Percentiles rank a stretch among this genome's conserved stretches.
phyloP scores from a whole-genome alignment of 2,113 vertebrate genomes.

The Etheostoma cragini region DNA sequence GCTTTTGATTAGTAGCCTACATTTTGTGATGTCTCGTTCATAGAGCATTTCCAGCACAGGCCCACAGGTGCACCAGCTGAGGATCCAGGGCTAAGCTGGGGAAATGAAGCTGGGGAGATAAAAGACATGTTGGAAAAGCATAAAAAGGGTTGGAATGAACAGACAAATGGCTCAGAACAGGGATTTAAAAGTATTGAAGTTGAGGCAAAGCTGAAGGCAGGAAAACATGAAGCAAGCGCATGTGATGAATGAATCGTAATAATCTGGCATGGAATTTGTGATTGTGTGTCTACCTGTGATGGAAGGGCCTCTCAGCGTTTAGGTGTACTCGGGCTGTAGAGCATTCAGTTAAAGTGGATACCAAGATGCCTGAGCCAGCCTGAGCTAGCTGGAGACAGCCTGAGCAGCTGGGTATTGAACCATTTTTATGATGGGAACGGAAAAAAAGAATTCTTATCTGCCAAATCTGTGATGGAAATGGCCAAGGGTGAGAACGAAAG shows the following conservation, averaged over 20 bases:
- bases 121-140: slow-evolving; percentile 31
- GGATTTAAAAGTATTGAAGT: slow-evolving; percentile 49
- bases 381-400: not conserved
- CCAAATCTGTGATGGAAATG: slow-evolving; percentile 45
- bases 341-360: slow-evolving; percentile 42
- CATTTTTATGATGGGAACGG: slow-evolving; percentile 14
- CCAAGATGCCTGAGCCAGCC: slow-evolving; percentile 30
- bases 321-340: slow-evolving; percentile 60
- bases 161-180: slow-evolving; percentile 54
- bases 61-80: slow-evolving; percentile 23
- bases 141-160: slow-evolving; percentile 50
- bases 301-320: slow-evolving; percentile 62
- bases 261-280: slow-evolving; percentile 61
- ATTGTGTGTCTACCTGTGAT: slow-evolving; percentile 72
- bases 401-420: slow-evolving; percentile 15
- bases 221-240: slow-evolving; percentile 42
- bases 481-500: slow-evolving; percentile 21
- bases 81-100: not conserved
- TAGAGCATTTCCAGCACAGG: slow-evolving; percentile 4
- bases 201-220: slow-evolving; percentile 45
- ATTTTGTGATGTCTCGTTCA: slow-evolving; percentile 34
- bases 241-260: slow-evolving; percentile 81
- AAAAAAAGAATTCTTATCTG: slow-evolving; percentile 45
- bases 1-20: slow-evolving; percentile 45
- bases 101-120: not conserved